phyloP scores from a whole-genome alignment of 2,113 vertebrate genomes.

The Chloebia gouldiae region DNA sequence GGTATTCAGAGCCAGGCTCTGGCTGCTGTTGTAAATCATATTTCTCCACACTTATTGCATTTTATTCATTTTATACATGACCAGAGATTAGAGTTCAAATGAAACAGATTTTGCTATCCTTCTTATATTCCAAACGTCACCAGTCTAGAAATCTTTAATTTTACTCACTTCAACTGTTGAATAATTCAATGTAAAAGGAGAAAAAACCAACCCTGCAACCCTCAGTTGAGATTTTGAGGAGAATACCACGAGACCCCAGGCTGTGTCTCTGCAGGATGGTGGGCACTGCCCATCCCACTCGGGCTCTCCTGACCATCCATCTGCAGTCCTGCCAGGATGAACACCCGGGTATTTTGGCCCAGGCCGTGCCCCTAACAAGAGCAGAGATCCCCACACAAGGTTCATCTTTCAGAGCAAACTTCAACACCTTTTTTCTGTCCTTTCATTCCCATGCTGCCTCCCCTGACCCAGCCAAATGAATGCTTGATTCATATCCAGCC shows the following conservation, averaged over 20 bases:
- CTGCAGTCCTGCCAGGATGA: neutral
- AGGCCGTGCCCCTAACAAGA: neutral
- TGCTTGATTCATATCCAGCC: neutral
- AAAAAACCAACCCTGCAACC: neutral
- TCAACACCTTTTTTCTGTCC: neutral
- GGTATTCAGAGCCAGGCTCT: conserved; percentile 22
- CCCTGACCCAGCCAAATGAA: neutral
- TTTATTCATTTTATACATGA: conserved; percentile 60
- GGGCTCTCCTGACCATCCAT: neutral
- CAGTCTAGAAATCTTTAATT: conserved; percentile 50
- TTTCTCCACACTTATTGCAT: conserved; percentile 51
- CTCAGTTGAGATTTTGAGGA: neutral
- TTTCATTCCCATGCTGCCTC: neutral
- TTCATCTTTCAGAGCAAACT: neutral
- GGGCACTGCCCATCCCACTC: neutral
- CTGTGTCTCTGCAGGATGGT: neutral
- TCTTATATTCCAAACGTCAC: conserved; percentile 4
- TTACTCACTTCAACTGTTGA: conserved; percentile 5
- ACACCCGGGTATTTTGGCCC: neutral
- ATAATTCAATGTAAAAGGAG: conserved; percentile 30
- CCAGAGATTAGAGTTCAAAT: conserved; percentile 68
- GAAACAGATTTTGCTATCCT: conserved; percentile 50
- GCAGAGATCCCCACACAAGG: neutral
- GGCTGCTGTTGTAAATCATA: conserved; percentile 57
- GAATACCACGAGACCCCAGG: fast-evolving